A percentile compares a stretch with the other conserved stretches of the same genome.
Evolutionary conservation across 2,888 invertebrate genomes (phyloP).

Genomic region (Invenusta paracnida): DNA sequence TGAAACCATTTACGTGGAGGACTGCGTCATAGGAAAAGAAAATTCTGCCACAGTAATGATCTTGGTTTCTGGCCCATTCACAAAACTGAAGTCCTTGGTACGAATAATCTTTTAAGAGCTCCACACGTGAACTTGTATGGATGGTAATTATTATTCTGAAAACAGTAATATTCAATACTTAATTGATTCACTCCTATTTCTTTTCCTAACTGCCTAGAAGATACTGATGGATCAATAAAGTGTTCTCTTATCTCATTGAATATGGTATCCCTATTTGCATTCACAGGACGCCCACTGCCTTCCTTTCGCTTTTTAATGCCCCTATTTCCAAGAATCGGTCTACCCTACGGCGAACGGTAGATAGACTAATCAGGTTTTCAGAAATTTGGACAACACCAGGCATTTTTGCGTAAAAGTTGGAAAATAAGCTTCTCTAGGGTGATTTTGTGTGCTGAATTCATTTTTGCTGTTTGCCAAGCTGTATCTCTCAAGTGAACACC

Average conservation of each 20-base stretch:
- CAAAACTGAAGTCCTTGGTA: not conserved
- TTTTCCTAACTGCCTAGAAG: not conserved
- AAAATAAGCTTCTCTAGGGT: no score
- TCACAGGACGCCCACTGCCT: not conserved
- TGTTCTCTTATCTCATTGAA: not conserved
- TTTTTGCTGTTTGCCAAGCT: no score
- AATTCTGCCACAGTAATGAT: not conserved
- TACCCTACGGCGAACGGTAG: not conserved
- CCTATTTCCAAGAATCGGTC: not conserved
- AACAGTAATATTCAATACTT: not conserved
- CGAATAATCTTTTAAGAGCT: not conserved
- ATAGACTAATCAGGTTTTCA: no score
- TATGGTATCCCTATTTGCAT: not conserved
- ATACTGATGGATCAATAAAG: not conserved
- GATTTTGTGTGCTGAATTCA: no score
- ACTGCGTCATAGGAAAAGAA: not conserved
- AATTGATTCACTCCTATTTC: not conserved
- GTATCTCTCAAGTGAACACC: no score
- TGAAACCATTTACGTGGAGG: not conserved
- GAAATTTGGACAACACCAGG: no score
- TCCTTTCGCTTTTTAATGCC: not conserved
- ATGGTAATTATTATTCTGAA: not conserved
- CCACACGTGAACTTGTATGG: not conserved
- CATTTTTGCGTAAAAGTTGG: no score
- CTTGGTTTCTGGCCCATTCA: not conserved